These are phyloP conservation scores for Tyria jacobaeae DNA, from an alignment of 2,888 invertebrate species.

Conservation along the genomic window DNA sequence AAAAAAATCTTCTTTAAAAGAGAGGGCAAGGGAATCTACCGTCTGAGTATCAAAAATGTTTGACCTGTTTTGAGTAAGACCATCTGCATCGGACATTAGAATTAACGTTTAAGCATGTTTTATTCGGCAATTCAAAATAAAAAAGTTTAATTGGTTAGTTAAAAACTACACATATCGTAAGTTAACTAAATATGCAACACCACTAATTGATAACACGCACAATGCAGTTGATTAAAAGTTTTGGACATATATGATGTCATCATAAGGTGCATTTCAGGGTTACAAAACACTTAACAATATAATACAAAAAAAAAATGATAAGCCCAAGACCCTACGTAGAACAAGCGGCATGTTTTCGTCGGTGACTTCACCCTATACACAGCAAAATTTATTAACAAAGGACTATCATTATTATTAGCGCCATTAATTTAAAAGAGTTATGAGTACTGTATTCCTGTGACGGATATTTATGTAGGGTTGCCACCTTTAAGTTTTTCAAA, in stretches of 20 bases:
- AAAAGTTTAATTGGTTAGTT: neutral
- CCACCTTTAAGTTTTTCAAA: neutral
- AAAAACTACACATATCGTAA: neutral
- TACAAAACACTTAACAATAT: conserved; percentile 22
- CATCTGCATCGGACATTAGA: neutral
- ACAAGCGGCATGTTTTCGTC: conserved; percentile 47
- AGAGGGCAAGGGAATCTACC: too few relatives aligned
- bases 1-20: too few relatives aligned
- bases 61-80: too few relatives aligned
- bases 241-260: conserved; percentile 14
- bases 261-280: conserved; percentile 18
- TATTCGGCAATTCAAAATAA: neutral
- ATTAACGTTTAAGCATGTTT: too few relatives aligned
- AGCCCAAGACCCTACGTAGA: conserved; percentile 41
- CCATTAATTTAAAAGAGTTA: conserved; percentile 44
- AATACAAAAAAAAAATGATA: conserved; percentile 32
- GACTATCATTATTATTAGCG: conserved; percentile 60
- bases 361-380: conserved; percentile 75
- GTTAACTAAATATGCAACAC: neutral
- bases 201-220: neutral
- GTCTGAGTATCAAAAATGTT: too few relatives aligned
- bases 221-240: neutral
- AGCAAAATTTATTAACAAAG: conserved; percentile 64
- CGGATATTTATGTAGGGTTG: conserved; percentile 8
- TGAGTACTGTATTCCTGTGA: conserved; percentile 15